Evolutionary conservation across 2,888 invertebrate genomes (phyloP).

Genomic region (Macropis europaea): DNA sequence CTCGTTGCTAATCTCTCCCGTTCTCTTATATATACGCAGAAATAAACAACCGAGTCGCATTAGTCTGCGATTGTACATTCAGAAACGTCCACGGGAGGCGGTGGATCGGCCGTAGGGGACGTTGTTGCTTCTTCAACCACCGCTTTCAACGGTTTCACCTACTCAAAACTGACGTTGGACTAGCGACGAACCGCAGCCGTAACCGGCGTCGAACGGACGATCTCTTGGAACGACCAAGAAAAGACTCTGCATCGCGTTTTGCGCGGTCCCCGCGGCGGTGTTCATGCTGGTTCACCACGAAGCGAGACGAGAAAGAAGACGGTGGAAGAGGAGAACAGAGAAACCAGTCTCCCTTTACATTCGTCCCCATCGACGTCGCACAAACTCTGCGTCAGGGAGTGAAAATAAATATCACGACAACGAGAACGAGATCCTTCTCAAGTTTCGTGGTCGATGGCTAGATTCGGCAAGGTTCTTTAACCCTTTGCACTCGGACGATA

Average conservation of each 20-base stretch:
- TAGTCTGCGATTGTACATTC: constrained; percentile 16
- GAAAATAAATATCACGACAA: constrained; percentile 46
- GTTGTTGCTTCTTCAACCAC: neutral
- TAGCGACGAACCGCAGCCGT: constrained; percentile 1
- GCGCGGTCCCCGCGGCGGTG: constrained; percentile 50
- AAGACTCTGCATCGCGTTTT: constrained; percentile 41
- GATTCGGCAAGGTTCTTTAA: constrained; percentile 28
- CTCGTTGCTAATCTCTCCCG: too few species aligned
- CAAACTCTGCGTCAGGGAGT: constrained; percentile 28
- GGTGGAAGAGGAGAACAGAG: constrained; percentile 21
- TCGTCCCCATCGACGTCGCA: constrained; percentile 37
- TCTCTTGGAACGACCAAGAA: constrained; percentile 45
- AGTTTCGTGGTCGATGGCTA: constrained; percentile 46
- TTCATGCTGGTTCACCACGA: constrained; percentile 17
- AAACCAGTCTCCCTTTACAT: constrained; percentile 50
- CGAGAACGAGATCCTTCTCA: constrained; percentile 42
- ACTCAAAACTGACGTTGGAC: neutral
- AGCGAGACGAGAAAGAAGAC: constrained; percentile 3
- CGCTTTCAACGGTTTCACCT: neutral
- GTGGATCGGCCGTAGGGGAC: neutral
- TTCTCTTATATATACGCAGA: constrained; percentile 23
- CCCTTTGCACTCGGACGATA: too few species aligned
- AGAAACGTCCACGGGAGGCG: constrained; percentile 7
- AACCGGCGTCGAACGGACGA: constrained; percentile 1
- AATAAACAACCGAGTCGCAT: constrained; percentile 1